phyloP scores from a whole-genome alignment of 2,888 invertebrate species.

The Andrena praecox region DNA sequence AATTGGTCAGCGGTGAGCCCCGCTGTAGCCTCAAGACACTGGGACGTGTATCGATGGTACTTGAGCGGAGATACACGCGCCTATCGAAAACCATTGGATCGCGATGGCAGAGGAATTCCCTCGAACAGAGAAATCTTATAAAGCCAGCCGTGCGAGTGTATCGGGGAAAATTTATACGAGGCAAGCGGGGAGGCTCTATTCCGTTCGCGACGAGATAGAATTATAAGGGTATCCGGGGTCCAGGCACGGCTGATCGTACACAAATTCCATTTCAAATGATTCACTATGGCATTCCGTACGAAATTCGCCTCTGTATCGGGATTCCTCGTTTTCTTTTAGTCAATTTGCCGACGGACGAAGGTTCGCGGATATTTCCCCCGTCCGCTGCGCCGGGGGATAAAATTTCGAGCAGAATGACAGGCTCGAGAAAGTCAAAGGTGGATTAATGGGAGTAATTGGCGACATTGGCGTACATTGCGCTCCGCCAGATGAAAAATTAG shows the following conservation, averaged over 20 bases:
- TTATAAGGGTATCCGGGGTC: not conserved
- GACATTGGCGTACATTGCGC: constrained; percentile 24
- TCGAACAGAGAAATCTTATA: constrained; percentile 34
- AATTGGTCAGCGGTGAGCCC: constrained; percentile 40
- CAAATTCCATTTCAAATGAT: constrained; percentile 25
- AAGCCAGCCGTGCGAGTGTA: constrained; percentile 9
- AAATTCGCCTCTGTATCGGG: not conserved
- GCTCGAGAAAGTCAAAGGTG: constrained; percentile 10
- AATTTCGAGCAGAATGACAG: not conserved
- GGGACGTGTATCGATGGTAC: constrained; percentile 24
- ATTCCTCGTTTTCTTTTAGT: not conserved
- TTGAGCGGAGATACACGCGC: constrained; percentile 25
- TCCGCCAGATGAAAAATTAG: constrained; percentile 36
- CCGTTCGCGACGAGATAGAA: constrained; percentile 13
- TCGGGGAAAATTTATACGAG: constrained; percentile 19
- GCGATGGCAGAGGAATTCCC: constrained; percentile 31
- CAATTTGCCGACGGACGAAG: constrained; percentile 11
- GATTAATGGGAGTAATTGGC: constrained; percentile 14
- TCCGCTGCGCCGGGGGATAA: not conserved
- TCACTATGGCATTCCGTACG: not conserved
- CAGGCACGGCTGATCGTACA: constrained; percentile 6
- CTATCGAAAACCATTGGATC: constrained; percentile 41
- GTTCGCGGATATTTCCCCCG: not conserved
- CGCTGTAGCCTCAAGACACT: constrained; percentile 29
- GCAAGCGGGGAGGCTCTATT: constrained; percentile 1